These are phyloP conservation scores for Diadromus collaris DNA, from an alignment of 2,888 invertebrate species.

Conservation along the genomic window DNA sequence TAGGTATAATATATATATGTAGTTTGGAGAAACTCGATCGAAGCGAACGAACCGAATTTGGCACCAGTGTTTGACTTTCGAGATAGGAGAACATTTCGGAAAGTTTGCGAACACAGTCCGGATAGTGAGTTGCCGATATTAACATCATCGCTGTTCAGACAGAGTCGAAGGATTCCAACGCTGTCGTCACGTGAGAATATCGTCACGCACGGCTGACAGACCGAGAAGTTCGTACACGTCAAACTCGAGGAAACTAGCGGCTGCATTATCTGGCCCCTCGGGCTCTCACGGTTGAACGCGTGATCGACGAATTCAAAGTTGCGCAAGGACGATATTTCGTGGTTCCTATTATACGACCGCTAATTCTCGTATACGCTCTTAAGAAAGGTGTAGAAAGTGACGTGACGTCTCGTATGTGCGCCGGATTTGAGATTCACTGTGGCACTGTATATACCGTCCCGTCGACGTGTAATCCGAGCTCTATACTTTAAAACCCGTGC, in stretches of 20 bases:
- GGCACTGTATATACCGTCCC: neutral
- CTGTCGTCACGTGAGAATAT: slow-evolving; percentile 6
- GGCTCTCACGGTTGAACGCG: slow-evolving; percentile 34
- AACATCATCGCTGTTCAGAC: neutral
- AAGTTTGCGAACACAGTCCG: neutral
- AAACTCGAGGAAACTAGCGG: neutral
- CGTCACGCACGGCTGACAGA: neutral
- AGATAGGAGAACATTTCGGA: slow-evolving; percentile 1
- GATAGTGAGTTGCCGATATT: slow-evolving; percentile 4
- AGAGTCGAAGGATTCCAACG: neutral
- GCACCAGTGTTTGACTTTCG: slow-evolving; percentile 16
- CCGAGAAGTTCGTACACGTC: neutral
- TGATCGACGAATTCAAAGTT: slow-evolving; percentile 43
- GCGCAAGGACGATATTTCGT: slow-evolving; percentile 55
- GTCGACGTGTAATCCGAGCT: neutral
- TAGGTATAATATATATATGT: neutral
- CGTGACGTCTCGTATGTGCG: slow-evolving; percentile 36
- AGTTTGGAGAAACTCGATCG: slow-evolving; percentile 1
- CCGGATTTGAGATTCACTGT: neutral
- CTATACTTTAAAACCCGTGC: slow-evolving; percentile 8
- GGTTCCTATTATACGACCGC: slow-evolving; percentile 33
- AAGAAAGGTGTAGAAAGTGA: slow-evolving; percentile 55
- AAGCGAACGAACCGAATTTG: slow-evolving; percentile 10
- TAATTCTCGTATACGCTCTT: slow-evolving; percentile 35
- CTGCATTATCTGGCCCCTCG: slow-evolving; percentile 1